Percentiles rank a stretch among this genome's conserved stretches.
These are phyloP conservation scores for Camponotus floridanus DNA, from an alignment of 1,140 invertebrate genomes.

Conservation along the genomic window DNA sequence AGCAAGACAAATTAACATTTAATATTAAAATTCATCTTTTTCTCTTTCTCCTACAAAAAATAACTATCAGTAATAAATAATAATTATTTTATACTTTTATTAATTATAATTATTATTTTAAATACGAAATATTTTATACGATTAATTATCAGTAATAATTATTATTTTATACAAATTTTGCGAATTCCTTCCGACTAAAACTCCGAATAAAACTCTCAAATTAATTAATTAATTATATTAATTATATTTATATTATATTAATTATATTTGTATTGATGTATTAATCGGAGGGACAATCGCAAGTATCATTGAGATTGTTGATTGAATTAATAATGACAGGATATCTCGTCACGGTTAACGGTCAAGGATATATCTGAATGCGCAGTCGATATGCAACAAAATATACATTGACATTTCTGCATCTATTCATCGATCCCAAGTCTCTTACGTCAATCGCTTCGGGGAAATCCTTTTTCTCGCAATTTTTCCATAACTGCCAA, in stretches of 20 bases:
- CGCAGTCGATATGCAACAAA: not conserved
- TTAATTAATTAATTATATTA: too few species aligned
- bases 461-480: constrained; percentile 17
- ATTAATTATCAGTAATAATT: not conserved
- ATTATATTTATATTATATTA: too few species aligned
- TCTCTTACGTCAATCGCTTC: constrained; percentile 4
- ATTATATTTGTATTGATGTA: too few species aligned
- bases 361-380: not conserved
- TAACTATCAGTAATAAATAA: not conserved
- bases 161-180: not conserved
- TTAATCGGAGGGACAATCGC: not conserved
- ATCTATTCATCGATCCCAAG: not conserved
- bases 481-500: constrained; percentile 7
- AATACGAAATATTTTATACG: too few species aligned
- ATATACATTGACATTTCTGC: not conserved
- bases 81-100: not conserved
- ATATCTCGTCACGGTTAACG: constrained; percentile 21
- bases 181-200: not conserved
- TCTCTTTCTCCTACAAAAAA: not conserved
- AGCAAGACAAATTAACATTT: not conserved
- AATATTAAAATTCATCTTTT: too few species aligned
- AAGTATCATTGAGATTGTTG: constrained; percentile 13
- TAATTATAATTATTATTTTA: not conserved
- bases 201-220: not conserved
- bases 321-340: constrained; percentile 24